Percentiles rank a stretch among this genome's conserved stretches.
Evolutionary conservation across 1,140 invertebrate species (phyloP).

Genomic region (Globodera rostochiensis): DNA sequence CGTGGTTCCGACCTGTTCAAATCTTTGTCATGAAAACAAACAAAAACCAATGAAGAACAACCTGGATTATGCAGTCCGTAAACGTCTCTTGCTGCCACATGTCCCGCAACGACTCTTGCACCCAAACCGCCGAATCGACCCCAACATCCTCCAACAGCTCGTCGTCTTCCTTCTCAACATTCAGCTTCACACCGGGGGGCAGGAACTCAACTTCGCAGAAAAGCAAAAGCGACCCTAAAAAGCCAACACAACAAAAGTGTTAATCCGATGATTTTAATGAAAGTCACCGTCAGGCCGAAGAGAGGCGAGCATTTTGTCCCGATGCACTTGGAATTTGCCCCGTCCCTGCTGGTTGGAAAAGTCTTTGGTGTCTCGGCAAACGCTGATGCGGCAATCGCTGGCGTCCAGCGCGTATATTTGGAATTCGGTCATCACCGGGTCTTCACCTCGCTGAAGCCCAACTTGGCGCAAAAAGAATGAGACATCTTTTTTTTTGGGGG

Average conservation of each 20-base stretch:
- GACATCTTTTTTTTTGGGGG: slow-evolving; percentile 33
- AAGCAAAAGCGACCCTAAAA: slow-evolving; percentile 46
- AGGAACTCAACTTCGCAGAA: slow-evolving; percentile 62
- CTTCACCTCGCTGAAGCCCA: slow-evolving; percentile 56
- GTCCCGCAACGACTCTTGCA: slow-evolving; percentile 43
- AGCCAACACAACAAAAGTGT: background rate
- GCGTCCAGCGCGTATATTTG: slow-evolving; percentile 61
- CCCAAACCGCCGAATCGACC: slow-evolving; percentile 31
- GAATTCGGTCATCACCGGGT: slow-evolving; percentile 64
- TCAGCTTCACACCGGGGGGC: slow-evolving; percentile 57
- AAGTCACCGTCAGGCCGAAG: slow-evolving; percentile 48
- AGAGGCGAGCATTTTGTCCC: slow-evolving; percentile 45
- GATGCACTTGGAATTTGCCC: slow-evolving; percentile 59
- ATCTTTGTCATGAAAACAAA: background rate
- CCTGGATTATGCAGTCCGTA: slow-evolving; percentile 53
- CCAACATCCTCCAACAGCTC: slow-evolving; percentile 46
- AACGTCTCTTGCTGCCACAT: slow-evolving; percentile 58
- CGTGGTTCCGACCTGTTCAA: slow-evolving; percentile 15
- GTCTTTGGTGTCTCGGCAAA: slow-evolving; percentile 63
- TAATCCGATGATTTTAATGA: too few species aligned
- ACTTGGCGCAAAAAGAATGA: slow-evolving; percentile 64
- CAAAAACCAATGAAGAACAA: background rate
- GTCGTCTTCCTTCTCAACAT: slow-evolving; percentile 59
- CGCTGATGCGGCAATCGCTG: slow-evolving; percentile 48
- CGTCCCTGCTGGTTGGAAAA: slow-evolving; percentile 64